Conservation (phyloP, 2,113 vertebrate genomes). For the Ophiodon elongatus region DNA sequence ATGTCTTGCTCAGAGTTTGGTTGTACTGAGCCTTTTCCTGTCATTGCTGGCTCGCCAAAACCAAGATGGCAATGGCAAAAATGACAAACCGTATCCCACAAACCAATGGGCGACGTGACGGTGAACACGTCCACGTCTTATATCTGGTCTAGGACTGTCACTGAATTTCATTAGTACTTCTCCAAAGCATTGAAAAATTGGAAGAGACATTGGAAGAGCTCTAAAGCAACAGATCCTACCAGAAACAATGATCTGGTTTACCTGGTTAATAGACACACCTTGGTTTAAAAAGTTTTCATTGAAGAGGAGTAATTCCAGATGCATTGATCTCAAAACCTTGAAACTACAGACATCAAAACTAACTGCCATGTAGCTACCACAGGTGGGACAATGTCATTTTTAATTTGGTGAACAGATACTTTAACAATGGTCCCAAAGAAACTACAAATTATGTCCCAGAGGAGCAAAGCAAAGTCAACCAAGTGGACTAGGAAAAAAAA, state of each 20-base stretch:
- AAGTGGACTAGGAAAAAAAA: neutral
- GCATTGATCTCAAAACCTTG: neutral
- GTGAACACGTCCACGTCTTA: neutral
- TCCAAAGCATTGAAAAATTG: neutral
- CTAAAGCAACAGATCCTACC: neutral
- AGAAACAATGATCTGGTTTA: neutral
- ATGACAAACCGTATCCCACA: no score
- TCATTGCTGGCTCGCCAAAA: neutral
- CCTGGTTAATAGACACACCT: neutral
- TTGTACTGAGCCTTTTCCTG: no score
- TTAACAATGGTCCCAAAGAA: neutral
- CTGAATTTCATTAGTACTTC: neutral
- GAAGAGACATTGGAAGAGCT: neutral
- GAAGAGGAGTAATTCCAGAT: neutral
- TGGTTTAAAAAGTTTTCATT: neutral
- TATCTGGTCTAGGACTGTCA: neutral
- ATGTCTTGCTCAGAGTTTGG: no score
- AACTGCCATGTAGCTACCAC: neutral
- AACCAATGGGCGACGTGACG: neutral
- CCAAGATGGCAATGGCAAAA: neutral
- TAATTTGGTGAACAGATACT: neutral
- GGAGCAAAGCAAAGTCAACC: neutral
- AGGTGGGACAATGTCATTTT: neutral
- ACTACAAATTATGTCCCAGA: neutral
- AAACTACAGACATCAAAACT: neutral